A percentile compares a stretch with the other conserved stretches of the same genome.
phyloP scores from a whole-genome alignment of 1,140 invertebrate species.

The Maconellicoccus hirsutus region DNA sequence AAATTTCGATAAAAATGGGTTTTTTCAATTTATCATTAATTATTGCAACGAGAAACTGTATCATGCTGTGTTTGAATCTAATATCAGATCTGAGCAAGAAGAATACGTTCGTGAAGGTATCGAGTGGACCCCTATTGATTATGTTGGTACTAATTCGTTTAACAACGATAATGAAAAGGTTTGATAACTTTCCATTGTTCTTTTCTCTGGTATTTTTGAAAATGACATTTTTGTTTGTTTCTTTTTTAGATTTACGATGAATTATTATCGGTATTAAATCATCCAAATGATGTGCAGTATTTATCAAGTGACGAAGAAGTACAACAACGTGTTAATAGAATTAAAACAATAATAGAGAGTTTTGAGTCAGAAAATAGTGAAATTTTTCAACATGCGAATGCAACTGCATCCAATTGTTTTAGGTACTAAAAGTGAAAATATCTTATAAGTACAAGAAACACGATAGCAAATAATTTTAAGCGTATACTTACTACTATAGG shows the following conservation, averaged over 20 bases:
- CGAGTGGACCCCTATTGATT: slow-evolving; percentile 63
- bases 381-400: neutral
- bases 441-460: no score
- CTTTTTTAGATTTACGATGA: neutral
- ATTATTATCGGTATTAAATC: neutral
- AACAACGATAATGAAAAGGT: neutral
- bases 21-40: slow-evolving; percentile 78
- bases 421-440: no score
- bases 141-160: neutral
- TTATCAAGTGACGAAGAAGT: neutral
- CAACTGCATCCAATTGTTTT: slow-evolving; percentile 33
- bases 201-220: no score
- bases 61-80: slow-evolving; percentile 53
- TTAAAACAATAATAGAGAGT: neutral
- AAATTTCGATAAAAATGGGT: slow-evolving; percentile 66
- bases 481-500: neutral
- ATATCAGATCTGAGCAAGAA: slow-evolving; percentile 69
- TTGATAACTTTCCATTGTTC: neutral
- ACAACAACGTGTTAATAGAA: neutral
- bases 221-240: neutral
- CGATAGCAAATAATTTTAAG: neutral
- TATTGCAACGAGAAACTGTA: slow-evolving; percentile 85
- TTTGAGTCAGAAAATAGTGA: no score
- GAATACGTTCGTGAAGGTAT: slow-evolving; percentile 66
- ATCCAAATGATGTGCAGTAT: neutral